phyloP scores from a whole-genome alignment of 2,888 invertebrate species.

The Octodonta nipae region DNA sequence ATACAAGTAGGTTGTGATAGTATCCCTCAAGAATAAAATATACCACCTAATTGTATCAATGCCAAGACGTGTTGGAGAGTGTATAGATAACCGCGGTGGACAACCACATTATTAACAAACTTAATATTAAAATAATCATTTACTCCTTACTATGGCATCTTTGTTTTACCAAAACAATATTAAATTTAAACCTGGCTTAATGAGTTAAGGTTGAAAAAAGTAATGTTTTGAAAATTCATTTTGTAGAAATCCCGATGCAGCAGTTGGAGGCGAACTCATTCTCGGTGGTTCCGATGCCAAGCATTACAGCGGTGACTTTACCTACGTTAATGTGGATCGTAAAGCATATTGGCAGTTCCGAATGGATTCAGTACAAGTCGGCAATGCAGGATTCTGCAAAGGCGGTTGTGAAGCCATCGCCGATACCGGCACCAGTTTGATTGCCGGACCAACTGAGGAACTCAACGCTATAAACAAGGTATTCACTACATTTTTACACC shows the following conservation, averaged over 20 bases:
- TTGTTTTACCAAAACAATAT: too few species aligned
- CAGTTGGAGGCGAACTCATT: constrained; percentile 75
- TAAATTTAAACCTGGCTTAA: too few species aligned
- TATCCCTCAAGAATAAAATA: too few species aligned
- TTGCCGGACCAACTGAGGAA: constrained; percentile 78
- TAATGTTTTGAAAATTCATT: constrained; percentile 5
- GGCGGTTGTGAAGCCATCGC: constrained; percentile 89
- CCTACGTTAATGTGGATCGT: constrained; percentile 71
- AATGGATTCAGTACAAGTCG: constrained; percentile 61
- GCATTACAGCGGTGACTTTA: constrained; percentile 79
- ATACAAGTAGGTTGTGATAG: too few species aligned
- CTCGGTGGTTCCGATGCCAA: constrained; percentile 89
- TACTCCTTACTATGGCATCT: too few species aligned
- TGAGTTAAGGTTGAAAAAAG: too few species aligned
- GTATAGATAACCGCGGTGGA: too few species aligned
- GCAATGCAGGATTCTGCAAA: constrained; percentile 46
- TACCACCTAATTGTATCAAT: too few species aligned
- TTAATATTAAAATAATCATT: too few species aligned
- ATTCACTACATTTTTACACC: too few species aligned
- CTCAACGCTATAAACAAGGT: constrained; percentile 63
- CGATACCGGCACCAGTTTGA: constrained; percentile 90
- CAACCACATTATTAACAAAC: too few species aligned
- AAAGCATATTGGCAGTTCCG: constrained; percentile 95
- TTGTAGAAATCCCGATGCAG: constrained; percentile 57
- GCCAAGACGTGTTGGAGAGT: too few species aligned